Evolutionary conservation across 2,888 invertebrate species (phyloP).

Genomic region (Troides helena): DNA sequence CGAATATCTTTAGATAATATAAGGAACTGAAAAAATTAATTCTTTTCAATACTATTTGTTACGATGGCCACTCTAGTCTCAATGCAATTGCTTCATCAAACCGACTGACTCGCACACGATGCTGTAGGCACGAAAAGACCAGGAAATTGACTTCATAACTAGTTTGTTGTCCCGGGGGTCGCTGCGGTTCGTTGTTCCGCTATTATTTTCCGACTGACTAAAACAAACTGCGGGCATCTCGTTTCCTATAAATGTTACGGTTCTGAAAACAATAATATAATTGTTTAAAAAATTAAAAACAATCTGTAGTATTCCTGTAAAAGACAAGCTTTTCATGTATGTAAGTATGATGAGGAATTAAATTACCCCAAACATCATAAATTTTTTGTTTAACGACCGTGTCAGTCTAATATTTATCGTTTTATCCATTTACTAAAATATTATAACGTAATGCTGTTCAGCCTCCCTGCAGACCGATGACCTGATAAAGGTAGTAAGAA

Average conservation of each 20-base stretch:
- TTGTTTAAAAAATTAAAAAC: neutral
- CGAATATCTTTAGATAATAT: too few relatives aligned
- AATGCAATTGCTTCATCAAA: conserved; percentile 48
- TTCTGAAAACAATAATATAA: neutral
- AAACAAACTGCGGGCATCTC: conserved; percentile 29
- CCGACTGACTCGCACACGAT: conserved; percentile 39
- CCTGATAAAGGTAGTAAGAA: too few relatives aligned
- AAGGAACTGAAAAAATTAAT: too few relatives aligned
- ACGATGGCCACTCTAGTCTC: conserved; percentile 36
- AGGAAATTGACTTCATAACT: conserved; percentile 39
- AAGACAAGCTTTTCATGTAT: neutral
- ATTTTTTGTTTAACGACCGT: too few relatives aligned
- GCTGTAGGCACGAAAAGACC: conserved; percentile 40
- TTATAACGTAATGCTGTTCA: too few relatives aligned
- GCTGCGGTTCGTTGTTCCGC: conserved; percentile 31
- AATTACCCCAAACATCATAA: too few relatives aligned
- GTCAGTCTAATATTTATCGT: too few relatives aligned
- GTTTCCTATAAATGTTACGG: conserved; percentile 22
- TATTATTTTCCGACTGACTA: conserved; percentile 15
- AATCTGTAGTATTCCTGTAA: neutral
- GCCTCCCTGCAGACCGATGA: too few relatives aligned
- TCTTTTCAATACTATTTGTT: neutral
- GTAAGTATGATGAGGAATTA: too few relatives aligned
- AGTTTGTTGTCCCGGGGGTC: conserved; percentile 40
- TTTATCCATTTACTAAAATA: too few relatives aligned